A percentile compares a stretch with the other conserved stretches of the same genome.
Conservation (phyloP, 2,888 invertebrate genomes). For the Iphiclides podalirius region DNA sequence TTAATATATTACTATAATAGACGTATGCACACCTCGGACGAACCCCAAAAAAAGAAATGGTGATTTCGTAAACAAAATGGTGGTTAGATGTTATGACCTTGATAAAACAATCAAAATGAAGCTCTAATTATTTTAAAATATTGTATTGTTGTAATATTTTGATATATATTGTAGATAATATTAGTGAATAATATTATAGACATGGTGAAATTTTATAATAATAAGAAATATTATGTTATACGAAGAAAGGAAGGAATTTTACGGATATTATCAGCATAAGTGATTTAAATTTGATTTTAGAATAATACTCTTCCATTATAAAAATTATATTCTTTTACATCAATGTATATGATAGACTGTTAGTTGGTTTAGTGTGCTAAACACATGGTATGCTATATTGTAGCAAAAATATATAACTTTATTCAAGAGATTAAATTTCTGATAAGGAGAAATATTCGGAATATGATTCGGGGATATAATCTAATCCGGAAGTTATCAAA, state of each 20-base stretch:
- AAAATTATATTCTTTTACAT: too few relatives aligned
- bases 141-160: not conserved
- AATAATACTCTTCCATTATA: too few relatives aligned
- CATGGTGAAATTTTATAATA: not conserved
- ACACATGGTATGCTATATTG: too few relatives aligned
- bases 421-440: too few relatives aligned
- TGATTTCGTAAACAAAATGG: slow-evolving; percentile 41
- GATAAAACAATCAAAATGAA: slow-evolving; percentile 25
- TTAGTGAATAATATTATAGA: slow-evolving; percentile 5
- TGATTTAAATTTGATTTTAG: slow-evolving; percentile 16
- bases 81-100: slow-evolving; percentile 35
- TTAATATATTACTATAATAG: slow-evolving; percentile 49
- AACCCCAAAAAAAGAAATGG: slow-evolving; percentile 59
- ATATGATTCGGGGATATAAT: too few relatives aligned
- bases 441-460: too few relatives aligned
- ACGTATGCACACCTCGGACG: slow-evolving; percentile 43
- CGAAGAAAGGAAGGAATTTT: slow-evolving; percentile 3
- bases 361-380: too few relatives aligned
- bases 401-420: too few relatives aligned
- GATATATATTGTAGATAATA: not conserved
- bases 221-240: not conserved
- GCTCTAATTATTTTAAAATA: not conserved
- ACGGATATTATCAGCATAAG: slow-evolving; percentile 9
- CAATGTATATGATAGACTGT: too few relatives aligned
- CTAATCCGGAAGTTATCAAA: too few relatives aligned